A percentile compares a stretch with the other conserved stretches of the same genome.
These are phyloP conservation scores for Myrmecophaga tridactyla DNA, from an alignment of 2,113 vertebrate species.

Conservation along the genomic window DNA sequence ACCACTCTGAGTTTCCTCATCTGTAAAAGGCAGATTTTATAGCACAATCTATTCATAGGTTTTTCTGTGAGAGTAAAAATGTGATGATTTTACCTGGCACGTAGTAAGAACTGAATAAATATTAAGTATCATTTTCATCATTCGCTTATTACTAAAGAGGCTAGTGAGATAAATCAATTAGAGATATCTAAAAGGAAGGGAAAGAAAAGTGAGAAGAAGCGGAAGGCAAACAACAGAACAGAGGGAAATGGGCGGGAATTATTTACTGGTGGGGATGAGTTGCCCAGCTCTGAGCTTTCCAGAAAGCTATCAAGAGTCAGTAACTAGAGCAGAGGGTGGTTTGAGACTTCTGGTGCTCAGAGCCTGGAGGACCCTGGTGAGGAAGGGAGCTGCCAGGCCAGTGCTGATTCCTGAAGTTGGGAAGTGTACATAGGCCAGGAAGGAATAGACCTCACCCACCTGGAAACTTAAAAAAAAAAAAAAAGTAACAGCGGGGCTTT, in stretches of 20 bases:
- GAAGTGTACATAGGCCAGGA: background rate
- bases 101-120: background rate
- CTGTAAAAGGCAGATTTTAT: background rate
- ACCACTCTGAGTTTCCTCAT: background rate
- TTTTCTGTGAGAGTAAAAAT: background rate
- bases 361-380: background rate
- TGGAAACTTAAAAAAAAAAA: background rate
- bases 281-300: background rate
- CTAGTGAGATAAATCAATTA: background rate
- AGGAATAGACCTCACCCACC: background rate
- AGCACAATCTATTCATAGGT: background rate
- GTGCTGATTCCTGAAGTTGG: background rate
- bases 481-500: background rate
- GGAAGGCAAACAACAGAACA: background rate
- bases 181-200: background rate
- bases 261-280: rapidly evolving
- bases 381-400: background rate
- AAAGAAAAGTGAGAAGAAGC: background rate
- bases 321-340: background rate
- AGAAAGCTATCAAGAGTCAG: background rate
- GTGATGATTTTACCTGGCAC: background rate
- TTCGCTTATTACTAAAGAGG: background rate
- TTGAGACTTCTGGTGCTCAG: background rate
- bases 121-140: background rate
- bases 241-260: background rate